Percentiles rank a stretch among this genome's conserved stretches.
phyloP scores from a whole-genome alignment of 2,113 vertebrate genomes.

The Lagopus muta region DNA sequence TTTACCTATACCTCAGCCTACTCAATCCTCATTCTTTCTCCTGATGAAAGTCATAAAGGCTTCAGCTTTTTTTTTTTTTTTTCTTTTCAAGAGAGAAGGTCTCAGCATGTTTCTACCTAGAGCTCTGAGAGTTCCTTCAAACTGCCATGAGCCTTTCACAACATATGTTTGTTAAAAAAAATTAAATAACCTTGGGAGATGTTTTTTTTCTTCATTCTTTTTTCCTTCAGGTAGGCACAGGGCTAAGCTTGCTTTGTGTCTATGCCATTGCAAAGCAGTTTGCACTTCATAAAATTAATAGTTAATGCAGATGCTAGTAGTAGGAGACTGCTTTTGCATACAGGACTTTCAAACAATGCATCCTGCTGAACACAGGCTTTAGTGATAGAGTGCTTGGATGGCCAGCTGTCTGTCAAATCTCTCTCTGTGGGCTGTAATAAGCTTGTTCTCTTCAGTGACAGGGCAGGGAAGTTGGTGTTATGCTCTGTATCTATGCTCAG shows the following conservation, averaged over 20 bases:
- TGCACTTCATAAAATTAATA: conserved; percentile 48
- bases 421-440: conserved; percentile 20
- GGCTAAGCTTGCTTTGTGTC: conserved; percentile 41
- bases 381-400: background rate
- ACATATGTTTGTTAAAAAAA: conserved; percentile 38
- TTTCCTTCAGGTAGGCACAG: conserved; percentile 14
- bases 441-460: conserved; percentile 29
- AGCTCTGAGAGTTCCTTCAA: conserved; percentile 42
- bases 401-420: conserved; percentile 53
- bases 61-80: conserved; percentile 4
- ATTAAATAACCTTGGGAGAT: conserved; percentile 40
- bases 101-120: conserved; percentile 45
- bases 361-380: conserved; percentile 34
- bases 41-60: conserved; percentile 17
- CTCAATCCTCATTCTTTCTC: background rate
- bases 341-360: background rate
- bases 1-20: conserved; percentile 3
- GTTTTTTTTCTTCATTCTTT: background rate
- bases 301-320: conserved; percentile 35
- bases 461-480: background rate
- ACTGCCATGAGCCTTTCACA: conserved; percentile 8
- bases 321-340: conserved; percentile 46
- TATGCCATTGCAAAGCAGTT: conserved; percentile 38
- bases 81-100: conserved; percentile 23
- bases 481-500: background rate